Base-by-base conservation (phyloP, 2,113 vertebrate genomes). In the Calidris pugnax region DNA sequence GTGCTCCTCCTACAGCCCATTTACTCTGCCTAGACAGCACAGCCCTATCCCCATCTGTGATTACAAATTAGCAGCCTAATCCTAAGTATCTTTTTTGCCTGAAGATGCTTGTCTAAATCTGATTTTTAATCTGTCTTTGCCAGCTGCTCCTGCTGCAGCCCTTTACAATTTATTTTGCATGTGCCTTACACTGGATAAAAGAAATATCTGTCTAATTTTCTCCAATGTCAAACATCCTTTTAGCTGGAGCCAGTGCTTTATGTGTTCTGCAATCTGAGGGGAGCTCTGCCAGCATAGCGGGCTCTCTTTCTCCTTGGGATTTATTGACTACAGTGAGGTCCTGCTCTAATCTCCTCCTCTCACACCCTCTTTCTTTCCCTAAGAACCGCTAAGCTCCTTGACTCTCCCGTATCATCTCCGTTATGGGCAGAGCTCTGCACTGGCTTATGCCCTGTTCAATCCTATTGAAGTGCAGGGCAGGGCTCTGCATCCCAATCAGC, bases 111-210 rank as follows among this genome's bases (percentile, higher is more conserved):
- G 77, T 82, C 88, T 75, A 66, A 85, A 86, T 74, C 92, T 64
- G 88, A 89, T 81, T 84, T 94, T 93, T 93, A 94, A 90, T 90
- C 94, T 89, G 60, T 37, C 77, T 93, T 93, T 89, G 63, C 90
- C 90, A 96, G 93, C 92, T 96, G 90, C 93, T 95, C 43, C 85
- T 81, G 82, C 85, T 92, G 83, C 90, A 73, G 80, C 95, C 88
- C 84, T 90, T 87, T 72, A 43, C 86, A 69, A 67, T 89, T 79
- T 62, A 32, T 87, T 93, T 87, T 53, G 73, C 90, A 33, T 10
- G 77, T 33, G 76, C 62, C 39, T 92, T 72, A 27, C 4, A 2
- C 69, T 14, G 76, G 85, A 28, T 86, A 12, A 90, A 62, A 74
- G n/a, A 67, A 59, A 41, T 18, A 73, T 33, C 72, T 63, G 26